Evolutionary conservation across 2,113 vertebrate genomes (phyloP).

Genomic region (Bettongia penicillata): DNA sequence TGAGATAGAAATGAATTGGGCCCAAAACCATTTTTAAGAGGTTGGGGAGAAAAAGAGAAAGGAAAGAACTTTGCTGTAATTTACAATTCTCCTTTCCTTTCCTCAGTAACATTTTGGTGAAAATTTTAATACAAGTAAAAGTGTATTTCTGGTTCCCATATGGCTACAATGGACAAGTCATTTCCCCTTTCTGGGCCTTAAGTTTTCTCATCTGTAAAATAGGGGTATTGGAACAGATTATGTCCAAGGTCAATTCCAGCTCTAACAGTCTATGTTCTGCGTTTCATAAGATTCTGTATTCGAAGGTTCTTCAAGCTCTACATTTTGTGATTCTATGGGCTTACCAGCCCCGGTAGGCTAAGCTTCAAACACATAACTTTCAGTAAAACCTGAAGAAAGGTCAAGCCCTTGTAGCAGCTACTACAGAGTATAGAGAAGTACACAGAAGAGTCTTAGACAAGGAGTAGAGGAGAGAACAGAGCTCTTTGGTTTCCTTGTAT

Average conservation of each 20-base stretch:
- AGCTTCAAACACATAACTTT: not conserved
- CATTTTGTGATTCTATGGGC: not conserved
- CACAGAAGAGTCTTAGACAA: not conserved
- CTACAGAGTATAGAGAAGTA: not conserved
- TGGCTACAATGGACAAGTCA: not conserved
- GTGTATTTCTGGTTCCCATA: not conserved
- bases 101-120: not conserved
- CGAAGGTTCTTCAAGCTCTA: not conserved
- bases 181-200: not conserved
- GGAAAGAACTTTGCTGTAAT: not conserved
- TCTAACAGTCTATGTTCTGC: not conserved
- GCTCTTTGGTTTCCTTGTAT: not conserved
- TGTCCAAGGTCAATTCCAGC: not conserved
- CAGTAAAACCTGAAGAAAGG: not conserved
- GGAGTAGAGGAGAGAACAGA: not conserved
- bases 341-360: not conserved
- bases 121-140: not conserved
- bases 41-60: not conserved
- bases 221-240: not conserved
- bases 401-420: not conserved
- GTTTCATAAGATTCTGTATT: not conserved
- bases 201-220: not conserved
- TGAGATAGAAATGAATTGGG: accelerated
- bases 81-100: not conserved
- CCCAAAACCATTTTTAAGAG: not conserved